Evolutionary conservation across 2,888 invertebrate genomes (phyloP).

Genomic region (Orthosia gothica): DNA sequence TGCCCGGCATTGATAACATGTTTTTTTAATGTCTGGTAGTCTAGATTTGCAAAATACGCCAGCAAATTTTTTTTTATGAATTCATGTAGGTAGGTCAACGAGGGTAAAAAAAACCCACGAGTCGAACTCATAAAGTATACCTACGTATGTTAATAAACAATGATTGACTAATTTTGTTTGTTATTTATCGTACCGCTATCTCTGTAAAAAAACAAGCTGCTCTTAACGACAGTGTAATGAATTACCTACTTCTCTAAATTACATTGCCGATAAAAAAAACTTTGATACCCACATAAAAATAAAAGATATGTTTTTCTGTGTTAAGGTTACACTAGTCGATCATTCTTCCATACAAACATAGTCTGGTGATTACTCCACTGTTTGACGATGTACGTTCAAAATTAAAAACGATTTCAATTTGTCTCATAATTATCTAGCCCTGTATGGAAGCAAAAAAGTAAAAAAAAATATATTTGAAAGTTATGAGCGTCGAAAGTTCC

Average conservation of each 20-base stretch:
- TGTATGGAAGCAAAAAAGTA: no score
- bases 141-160: neutral
- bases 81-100: neutral
- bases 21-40: neutral
- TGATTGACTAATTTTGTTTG: slow-evolving; percentile 19
- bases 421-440: no score
- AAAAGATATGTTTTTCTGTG: neutral
- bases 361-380: no score
- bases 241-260: slow-evolving; percentile 11
- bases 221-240: slow-evolving; percentile 25
- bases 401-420: no score
- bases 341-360: no score
- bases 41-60: neutral
- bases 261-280: slow-evolving; percentile 36
- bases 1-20: slow-evolving; percentile 16
- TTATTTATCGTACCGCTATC: slow-evolving; percentile 33
- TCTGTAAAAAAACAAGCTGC: slow-evolving; percentile 46
- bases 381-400: no score
- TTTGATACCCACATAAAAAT: neutral
- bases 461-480: no score
- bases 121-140: neutral
- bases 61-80: neutral
- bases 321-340: no score
- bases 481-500: no score
- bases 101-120: neutral